Percentiles rank a stretch among this genome's conserved stretches.
Conservation (phyloP, 2,888 invertebrate species). For the Chirona hameri region DNA sequence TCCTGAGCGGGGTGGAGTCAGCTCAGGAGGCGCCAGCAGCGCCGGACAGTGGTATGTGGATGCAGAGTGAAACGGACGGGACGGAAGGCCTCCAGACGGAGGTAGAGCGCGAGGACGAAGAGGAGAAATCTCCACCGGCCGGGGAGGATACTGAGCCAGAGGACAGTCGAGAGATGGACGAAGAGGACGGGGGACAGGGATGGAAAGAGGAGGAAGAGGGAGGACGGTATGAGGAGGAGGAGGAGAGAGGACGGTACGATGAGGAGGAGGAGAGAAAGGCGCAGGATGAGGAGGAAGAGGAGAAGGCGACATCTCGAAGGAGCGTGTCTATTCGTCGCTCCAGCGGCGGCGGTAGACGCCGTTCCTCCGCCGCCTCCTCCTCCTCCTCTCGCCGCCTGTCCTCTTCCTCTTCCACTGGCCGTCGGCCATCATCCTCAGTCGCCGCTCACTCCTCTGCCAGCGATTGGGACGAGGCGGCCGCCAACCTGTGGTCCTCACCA, state of each 20-base stretch:
- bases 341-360: neutral
- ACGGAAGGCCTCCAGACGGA: neutral
- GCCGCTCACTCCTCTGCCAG: neutral
- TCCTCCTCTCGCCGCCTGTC: neutral
- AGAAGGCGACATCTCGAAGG: neutral
- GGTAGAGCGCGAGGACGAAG: neutral
- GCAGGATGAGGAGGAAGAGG: neutral
- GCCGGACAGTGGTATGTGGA: neutral
- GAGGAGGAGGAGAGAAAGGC: neutral
- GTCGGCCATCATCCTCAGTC: neutral
- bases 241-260: neutral
- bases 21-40: neutral
- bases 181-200: neutral
- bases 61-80: neutral
- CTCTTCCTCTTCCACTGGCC: neutral
- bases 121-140: neutral
- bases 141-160: too few relatives aligned
- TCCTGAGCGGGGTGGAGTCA: neutral
- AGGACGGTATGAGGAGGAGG: neutral
- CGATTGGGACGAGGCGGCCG: neutral
- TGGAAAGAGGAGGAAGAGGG: neutral
- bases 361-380: neutral
- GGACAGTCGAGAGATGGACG: too few relatives aligned
- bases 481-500: neutral
- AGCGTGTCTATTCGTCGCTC: neutral